phyloP scores from a whole-genome alignment of 2,888 invertebrate genomes.

The Leptopilina drosophilae region DNA sequence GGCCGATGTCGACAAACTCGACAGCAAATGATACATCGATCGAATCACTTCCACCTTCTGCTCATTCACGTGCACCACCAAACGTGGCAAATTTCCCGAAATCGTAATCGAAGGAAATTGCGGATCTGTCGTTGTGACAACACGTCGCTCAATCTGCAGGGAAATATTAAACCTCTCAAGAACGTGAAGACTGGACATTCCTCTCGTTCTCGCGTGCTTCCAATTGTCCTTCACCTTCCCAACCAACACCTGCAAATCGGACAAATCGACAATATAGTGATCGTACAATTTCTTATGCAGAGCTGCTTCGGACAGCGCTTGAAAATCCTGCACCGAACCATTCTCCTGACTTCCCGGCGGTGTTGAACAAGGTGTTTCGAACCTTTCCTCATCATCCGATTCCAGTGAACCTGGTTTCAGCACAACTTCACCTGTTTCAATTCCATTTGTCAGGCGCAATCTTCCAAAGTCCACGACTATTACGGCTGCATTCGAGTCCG shows the following conservation, averaged over 20 bases:
- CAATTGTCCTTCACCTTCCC: slow-evolving; percentile 93
- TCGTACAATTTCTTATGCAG: slow-evolving; percentile 87
- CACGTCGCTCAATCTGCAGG: slow-evolving; percentile 86
- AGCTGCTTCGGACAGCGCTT: slow-evolving; percentile 78
- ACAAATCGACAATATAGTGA: slow-evolving; percentile 81
- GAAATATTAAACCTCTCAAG: slow-evolving; percentile 83
- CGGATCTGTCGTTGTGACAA: slow-evolving; percentile 90
- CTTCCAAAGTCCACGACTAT: slow-evolving; percentile 95
- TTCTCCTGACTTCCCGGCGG: slow-evolving; percentile 89
- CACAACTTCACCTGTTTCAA: slow-evolving; percentile 65
- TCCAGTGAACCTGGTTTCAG: slow-evolving; percentile 46
- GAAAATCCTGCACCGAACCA: slow-evolving; percentile 71
- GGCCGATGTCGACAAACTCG: slow-evolving; percentile 64
- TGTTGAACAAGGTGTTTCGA: slow-evolving; percentile 89
- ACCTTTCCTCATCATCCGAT: slow-evolving; percentile 70
- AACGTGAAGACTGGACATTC: slow-evolving; percentile 90
- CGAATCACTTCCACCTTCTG: slow-evolving; percentile 87
- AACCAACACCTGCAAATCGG: slow-evolving; percentile 84
- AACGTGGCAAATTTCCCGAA: slow-evolving; percentile 90
- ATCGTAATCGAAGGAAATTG: slow-evolving; percentile 91
- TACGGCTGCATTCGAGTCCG: slow-evolving; percentile 85
- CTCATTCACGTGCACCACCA: slow-evolving; percentile 94
- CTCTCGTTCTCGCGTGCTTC: slow-evolving; percentile 91
- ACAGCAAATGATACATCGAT: slow-evolving; percentile 78
- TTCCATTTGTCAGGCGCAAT: slow-evolving; percentile 82